Base-by-base conservation (phyloP, 2,113 vertebrate genomes). In the Nibea albiflora region DNA sequence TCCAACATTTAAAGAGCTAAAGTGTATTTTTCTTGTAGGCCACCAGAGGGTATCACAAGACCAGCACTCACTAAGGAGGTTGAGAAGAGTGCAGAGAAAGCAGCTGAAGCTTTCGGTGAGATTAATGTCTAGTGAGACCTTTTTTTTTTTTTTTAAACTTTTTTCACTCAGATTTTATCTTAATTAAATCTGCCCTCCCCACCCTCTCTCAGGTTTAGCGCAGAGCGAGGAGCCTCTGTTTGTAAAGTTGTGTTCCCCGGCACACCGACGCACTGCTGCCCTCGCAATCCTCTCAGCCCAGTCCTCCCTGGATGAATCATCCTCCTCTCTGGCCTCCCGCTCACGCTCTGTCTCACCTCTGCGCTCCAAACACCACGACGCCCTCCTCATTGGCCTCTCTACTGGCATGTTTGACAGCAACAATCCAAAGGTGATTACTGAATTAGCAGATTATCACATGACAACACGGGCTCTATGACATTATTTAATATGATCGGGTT, bases 351-450 rank as follows among this genome's bases (percentile, higher is more conserved):
- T 96, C 88, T 99, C 97, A 63, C 98, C 98, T 75, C 94, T 94
- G 70, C 97, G 94, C 92, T 93, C 81, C 80, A 96, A 94, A 91
- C 95, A 91, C 76, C 96, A 96, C 85, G 93, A 94, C 49, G 94
- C 95, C 2, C 92, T 99, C 75, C 91, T 99, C 84, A 96, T 99
- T 66, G 96, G 97, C 62, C 96, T 99, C 87, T 98, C 97, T 71
- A 97, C 97, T 4, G 98, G 98, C 85, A 95, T 98, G 67, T 99
- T 99, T 86, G 98, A 99, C 87, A 93, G 96, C 91, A 98, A 98
- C 12, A 98, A 99, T 85, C 97, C 98, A 87, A 98, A 97, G 97
- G 98, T 96, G 94, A 96, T 91, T 9, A 49, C 17, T 14, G 52
- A 24, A n/a, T n/a, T 22, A 11, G 47, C 39, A 49, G 39, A 16